Percentiles rank a stretch among this genome's conserved stretches.
phyloP scores from a whole-genome alignment of 2,797 vertebrate species.

The Dryobates pubescens region DNA sequence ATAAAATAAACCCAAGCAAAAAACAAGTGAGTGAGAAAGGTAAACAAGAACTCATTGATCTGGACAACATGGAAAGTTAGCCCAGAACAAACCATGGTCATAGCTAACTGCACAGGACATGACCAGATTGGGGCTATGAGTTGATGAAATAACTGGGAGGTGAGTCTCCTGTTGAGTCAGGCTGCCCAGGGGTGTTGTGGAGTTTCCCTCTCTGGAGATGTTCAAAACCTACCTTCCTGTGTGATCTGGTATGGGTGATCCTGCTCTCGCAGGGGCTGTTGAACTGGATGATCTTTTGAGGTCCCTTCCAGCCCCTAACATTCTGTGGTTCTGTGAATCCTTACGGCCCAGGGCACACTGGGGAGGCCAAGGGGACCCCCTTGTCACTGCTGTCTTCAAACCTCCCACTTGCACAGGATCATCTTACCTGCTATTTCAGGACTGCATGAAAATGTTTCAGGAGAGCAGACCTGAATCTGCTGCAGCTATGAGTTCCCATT shows the following conservation, averaged over 20 bases:
- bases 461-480: background rate
- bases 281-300: too few relatives aligned
- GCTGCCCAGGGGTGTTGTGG: too few relatives aligned
- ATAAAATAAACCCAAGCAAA: background rate
- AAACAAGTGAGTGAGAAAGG: background rate
- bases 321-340: background rate
- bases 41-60: background rate
- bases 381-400: background rate
- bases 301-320: too few relatives aligned
- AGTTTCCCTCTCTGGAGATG: too few relatives aligned
- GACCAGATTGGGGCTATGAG: background rate
- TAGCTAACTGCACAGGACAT: background rate
- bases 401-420: background rate
- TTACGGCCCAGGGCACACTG: background rate
- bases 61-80: background rate
- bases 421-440: background rate
- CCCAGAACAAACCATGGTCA: background rate
- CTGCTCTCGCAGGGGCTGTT: too few relatives aligned
- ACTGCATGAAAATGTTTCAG: background rate
- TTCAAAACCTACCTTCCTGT: too few relatives aligned
- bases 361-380: background rate
- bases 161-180: fast-evolving
- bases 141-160: background rate
- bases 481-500: background rate
- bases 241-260: too few relatives aligned